Evolutionary conservation across 2,888 invertebrate genomes (phyloP), one percentile per base, ranked within the genome.

Genomic region (Ormyrus nitidulus): DNA sequence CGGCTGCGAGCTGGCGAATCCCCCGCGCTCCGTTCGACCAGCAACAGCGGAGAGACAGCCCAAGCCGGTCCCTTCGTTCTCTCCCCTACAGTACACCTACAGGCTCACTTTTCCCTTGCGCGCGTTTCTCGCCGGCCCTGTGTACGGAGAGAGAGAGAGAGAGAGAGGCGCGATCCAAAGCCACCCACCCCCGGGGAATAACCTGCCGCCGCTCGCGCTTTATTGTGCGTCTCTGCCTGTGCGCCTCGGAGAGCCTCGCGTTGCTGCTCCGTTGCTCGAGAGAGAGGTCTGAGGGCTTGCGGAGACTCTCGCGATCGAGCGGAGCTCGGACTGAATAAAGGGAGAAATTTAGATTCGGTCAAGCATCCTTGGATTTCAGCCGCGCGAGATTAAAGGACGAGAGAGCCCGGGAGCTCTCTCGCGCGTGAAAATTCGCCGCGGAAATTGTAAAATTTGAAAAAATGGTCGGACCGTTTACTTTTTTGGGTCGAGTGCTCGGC

Each of bases 141-240:
- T 34, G 34, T 34, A 75, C 51, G 48, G 74, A 73, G 68, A 66
- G 70, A 68, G 75, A 78, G 61, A 79, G 54, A 58, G 73, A 48
- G 34, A 62, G 81, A 51, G 80, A 77, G 53, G 62, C 13, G 62
- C 68, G 53, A 44, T 51, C 46, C 69, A 34, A 34, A 46, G 51
- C 62, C 34, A 53, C 19, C 65, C 61, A 49, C 48, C 79, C 66
- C 79, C 53, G 48, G 79, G 70, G 79, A 75, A 75, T 79, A 74
- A 74, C 70, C 79, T 70, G 58, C 61, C 44, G 69, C 6, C 53
- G n/a, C 53, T 58, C 59, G n/a, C 53, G 65, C 59, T 72, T 72
- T 53, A 53, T 62, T 62, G 44, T 51, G 62, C 44, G 53, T 48
- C 53, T 70, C 53, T 70, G 11, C 49, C 48, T 59, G 19, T 48